Evolutionary conservation across 2,888 invertebrate species (phyloP).

Genomic region (Tillus elongatus): DNA sequence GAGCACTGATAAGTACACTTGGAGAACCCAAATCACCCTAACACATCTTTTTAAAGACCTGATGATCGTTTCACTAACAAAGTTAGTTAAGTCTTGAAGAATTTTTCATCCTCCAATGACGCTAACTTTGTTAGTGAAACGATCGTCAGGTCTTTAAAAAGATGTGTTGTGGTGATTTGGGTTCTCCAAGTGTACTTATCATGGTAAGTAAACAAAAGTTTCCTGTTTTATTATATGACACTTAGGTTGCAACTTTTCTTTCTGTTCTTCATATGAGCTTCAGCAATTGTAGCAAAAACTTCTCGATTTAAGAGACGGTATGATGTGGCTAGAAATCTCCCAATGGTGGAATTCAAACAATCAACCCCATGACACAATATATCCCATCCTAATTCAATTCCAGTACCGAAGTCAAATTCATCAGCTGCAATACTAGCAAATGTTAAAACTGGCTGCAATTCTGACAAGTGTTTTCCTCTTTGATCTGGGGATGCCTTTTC

Average conservation of each 20-base stretch:
- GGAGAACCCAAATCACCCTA: too few relatives aligned
- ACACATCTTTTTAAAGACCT: too few relatives aligned
- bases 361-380: slow-evolving; percentile 68
- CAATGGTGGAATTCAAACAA: slow-evolving; percentile 56
- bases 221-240: too few relatives aligned
- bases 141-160: too few relatives aligned
- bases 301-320: slow-evolving; percentile 67
- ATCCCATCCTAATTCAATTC: slow-evolving; percentile 79
- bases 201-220: too few relatives aligned
- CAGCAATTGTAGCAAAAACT: slow-evolving; percentile 63
- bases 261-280: slow-evolving; percentile 66
- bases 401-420: slow-evolving; percentile 91
- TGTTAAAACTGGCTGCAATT: slow-evolving; percentile 72
- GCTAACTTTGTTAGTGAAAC: too few relatives aligned
- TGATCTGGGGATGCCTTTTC: slow-evolving; percentile 52
- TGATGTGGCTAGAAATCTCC: slow-evolving; percentile 59
- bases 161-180: too few relatives aligned
- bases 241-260: slow-evolving; percentile 49
- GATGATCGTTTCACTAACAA: too few relatives aligned
- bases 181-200: too few relatives aligned
- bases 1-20: too few relatives aligned
- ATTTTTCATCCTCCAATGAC: too few relatives aligned
- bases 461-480: slow-evolving; percentile 52
- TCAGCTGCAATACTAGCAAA: slow-evolving; percentile 84
- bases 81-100: too few relatives aligned